These are phyloP conservation scores for Meloidogyne hapla DNA, from an alignment of 1,140 invertebrate species.

Conservation along the genomic window DNA sequence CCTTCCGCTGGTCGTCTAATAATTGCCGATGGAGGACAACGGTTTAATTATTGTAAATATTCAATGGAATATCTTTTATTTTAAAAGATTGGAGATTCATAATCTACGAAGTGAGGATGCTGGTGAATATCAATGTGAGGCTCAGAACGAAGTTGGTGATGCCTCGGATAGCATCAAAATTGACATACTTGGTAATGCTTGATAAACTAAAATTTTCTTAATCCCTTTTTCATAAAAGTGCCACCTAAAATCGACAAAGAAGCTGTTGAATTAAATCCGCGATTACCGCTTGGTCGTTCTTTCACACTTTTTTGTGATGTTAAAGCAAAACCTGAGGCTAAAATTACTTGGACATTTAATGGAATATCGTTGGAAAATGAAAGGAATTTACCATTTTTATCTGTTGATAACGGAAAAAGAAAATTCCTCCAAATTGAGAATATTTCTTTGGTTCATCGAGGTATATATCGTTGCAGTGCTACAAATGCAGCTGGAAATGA, in stretches of 20 bases:
- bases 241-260: constrained; percentile 58
- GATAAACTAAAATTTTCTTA: neutral
- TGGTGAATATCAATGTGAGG: constrained; percentile 55
- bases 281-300: constrained; percentile 51
- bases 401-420: neutral
- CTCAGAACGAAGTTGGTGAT: constrained; percentile 54
- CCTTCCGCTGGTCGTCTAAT: constrained; percentile 45
- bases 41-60: too few species aligned
- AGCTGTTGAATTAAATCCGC: constrained; percentile 51
- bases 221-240: constrained; percentile 40
- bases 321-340: constrained; percentile 54
- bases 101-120: constrained; percentile 43
- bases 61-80: too few species aligned
- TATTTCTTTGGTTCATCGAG: constrained; percentile 53
- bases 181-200: constrained; percentile 51
- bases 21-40: constrained; percentile 39
- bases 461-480: constrained; percentile 55
- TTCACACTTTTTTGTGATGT: constrained; percentile 56
- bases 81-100: constrained; percentile 52
- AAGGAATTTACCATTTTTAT: neutral
- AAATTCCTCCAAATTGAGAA: constrained; percentile 54
- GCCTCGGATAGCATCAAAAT: constrained; percentile 48
- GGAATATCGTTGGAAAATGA: constrained; percentile 39
- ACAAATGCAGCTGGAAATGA: constrained; percentile 56
- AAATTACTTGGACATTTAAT: constrained; percentile 51